phyloP scores from a whole-genome alignment of 2,113 vertebrate species.

The Corydoras sp. region DNA sequence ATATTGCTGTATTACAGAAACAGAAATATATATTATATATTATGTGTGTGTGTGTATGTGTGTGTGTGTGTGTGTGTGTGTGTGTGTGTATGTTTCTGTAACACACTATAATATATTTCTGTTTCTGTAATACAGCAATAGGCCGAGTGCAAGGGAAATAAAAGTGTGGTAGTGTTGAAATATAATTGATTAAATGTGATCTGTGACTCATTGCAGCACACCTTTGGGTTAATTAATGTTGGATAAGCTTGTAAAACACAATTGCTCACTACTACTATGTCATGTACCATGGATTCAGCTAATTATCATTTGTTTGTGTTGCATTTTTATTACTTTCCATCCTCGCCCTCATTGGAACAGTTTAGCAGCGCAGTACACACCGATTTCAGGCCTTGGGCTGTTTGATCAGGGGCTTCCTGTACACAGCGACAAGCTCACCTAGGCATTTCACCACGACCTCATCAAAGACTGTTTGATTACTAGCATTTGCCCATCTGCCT shows the following conservation, averaged over 20 bases:
- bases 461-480: constrained; percentile 30
- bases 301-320: constrained; percentile 23
- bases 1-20: no score
- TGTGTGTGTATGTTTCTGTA: no score
- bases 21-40: no score
- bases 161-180: constrained; percentile 42
- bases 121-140: no score
- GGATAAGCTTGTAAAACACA: constrained; percentile 40
- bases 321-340: constrained; percentile 36
- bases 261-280: constrained; percentile 42
- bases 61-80: no score
- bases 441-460: constrained; percentile 24
- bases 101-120: no score
- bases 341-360: constrained; percentile 28
- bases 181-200: constrained; percentile 9
- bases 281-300: constrained; percentile 1
- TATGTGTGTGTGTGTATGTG: no score
- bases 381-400: neutral
- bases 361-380: constrained; percentile 8
- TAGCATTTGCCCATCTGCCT: constrained; percentile 13
- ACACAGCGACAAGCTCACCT: constrained; percentile 25
- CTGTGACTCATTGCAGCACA: constrained; percentile 37
- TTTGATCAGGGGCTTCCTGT: constrained; percentile 30
- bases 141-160: neutral
- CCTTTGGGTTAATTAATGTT: constrained; percentile 38